Evolutionary conservation across 2,888 invertebrate genomes (phyloP).

Genomic region (Diabrotica balteata): DNA sequence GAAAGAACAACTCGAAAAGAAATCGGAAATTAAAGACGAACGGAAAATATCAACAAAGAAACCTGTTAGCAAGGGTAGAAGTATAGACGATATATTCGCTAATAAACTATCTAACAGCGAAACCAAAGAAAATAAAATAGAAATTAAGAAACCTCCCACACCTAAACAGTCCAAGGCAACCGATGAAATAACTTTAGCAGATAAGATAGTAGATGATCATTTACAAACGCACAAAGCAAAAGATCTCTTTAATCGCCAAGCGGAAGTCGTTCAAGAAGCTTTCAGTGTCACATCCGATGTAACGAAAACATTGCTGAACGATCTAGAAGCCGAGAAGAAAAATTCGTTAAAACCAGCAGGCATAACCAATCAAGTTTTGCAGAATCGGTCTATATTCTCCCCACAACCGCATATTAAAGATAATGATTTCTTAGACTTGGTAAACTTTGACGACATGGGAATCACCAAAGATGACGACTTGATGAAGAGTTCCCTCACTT

Average conservation of each 20-base stretch:
- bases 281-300: slow-evolving; percentile 34
- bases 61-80: slow-evolving; percentile 42
- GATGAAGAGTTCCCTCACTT: slow-evolving; percentile 67
- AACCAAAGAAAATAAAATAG: slow-evolving; percentile 47
- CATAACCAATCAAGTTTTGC: slow-evolving; percentile 50
- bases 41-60: slow-evolving; percentile 30
- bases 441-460: slow-evolving; percentile 67
- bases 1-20: slow-evolving; percentile 42
- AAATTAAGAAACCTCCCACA: slow-evolving; percentile 36
- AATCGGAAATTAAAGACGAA: slow-evolving; percentile 39
- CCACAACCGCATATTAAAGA: slow-evolving; percentile 70
- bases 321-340: slow-evolving; percentile 42
- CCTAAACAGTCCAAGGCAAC: slow-evolving; percentile 35
- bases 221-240: slow-evolving; percentile 44
- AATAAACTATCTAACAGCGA: slow-evolving; percentile 43
- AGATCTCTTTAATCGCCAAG: slow-evolving; percentile 37
- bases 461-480: slow-evolving; percentile 67
- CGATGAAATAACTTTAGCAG: slow-evolving; percentile 49
- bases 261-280: slow-evolving; percentile 29
- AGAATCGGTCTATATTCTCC: slow-evolving; percentile 74
- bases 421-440: slow-evolving; percentile 68
- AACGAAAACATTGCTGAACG: slow-evolving; percentile 36
- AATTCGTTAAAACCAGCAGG: slow-evolving; percentile 41
- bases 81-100: slow-evolving; percentile 47
- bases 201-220: slow-evolving; percentile 55